Evolutionary conservation across 2,113 vertebrate species (phyloP).

Genomic region (Sylvicapra grimmia): DNA sequence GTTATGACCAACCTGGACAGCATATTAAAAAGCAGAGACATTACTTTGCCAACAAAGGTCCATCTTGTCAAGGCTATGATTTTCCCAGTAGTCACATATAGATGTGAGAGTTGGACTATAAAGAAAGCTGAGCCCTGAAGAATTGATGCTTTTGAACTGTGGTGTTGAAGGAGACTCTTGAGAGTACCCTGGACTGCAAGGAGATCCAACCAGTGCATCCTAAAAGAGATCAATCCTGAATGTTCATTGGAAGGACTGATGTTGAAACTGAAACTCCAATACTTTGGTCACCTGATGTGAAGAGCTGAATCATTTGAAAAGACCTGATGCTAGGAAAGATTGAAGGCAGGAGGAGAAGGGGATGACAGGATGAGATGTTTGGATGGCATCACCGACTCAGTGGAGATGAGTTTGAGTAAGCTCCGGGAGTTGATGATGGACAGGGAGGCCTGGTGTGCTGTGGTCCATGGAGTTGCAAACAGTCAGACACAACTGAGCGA

Average conservation of each 20-base stretch:
- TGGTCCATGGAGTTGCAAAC: rapidly evolving
- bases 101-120: background rate
- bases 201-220: background rate
- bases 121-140: rapidly evolving
- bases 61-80: no score
- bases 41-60: no score
- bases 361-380: no score
- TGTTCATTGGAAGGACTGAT: background rate
- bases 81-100: no score
- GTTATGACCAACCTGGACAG: no score
- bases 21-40: no score
- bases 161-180: background rate
- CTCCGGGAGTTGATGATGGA: no score
- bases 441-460: background rate
- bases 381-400: no score
- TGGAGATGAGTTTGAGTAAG: no score
- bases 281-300: background rate
- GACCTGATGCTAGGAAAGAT: background rate
- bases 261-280: background rate
- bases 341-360: no score
- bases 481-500: background rate
- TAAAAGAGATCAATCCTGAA: background rate
- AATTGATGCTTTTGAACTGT: background rate
- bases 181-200: background rate
- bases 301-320: background rate